Base-by-base conservation (phyloP, 2,888 invertebrate species). In the Sphecodes monilicornis region DNA sequence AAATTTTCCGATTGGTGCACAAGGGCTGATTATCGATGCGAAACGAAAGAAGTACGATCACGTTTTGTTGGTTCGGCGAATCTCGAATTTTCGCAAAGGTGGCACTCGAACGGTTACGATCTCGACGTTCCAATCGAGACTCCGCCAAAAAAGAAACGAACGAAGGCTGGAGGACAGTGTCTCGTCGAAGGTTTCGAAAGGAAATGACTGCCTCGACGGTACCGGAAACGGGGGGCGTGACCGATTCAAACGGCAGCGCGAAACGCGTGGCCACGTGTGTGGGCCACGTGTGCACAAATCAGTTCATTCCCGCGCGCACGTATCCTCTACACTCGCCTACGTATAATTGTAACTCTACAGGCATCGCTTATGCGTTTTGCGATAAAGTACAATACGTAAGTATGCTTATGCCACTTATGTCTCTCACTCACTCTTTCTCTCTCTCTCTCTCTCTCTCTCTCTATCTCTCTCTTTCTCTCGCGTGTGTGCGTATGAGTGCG, bases 381-480 rank as follows among this genome's bases (percentile, higher is more conserved):
- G 86, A 86, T 90, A 90, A 92, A 89, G 87, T 90, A 89, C 90
- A 91, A 82, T 89, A 87, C 82, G 79, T 86, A 86, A 84, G 84
- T 91, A 88, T 87, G 84, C 85, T 88, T 90, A 89, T 89, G 85
- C 84, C 87, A 86, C 77, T 90, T 91, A 82, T 87, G 79, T 76
- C 46, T 57, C 68, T 39, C 39, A 2, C 39, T 68, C 39, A 1
- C 5, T 68, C 66, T 22, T 0, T 39, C 81, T 68, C 72, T 57
- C 29, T 29, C 0, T 60, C 29, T 1, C 29, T 60, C 5, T 60
- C 29, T 26, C 29, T 2, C 6, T 29, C 16, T 46, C 16, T 11
- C 18, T 46, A 13, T 46, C 57, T 26, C 57, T 57, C 57, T 57
- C 57, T 57, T 80, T 75, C 18, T 50, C 78, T 54, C 54, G 70